Conservation (phyloP, 2,888 invertebrate species). For the Nomada goodeniana region DNA sequence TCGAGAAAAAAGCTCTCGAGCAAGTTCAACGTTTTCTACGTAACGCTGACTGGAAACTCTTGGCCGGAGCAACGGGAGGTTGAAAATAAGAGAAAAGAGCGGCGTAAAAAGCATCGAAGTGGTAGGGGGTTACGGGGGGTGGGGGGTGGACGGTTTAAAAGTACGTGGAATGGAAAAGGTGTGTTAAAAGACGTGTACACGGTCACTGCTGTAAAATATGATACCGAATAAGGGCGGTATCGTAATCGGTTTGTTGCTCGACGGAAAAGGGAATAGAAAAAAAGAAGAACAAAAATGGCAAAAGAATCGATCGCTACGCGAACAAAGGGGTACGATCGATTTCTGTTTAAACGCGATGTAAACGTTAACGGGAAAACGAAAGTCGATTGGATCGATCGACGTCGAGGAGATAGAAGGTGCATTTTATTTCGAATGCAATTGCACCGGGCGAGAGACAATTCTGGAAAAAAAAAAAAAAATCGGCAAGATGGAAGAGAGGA, state of each 20-base stretch:
- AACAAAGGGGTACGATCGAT: not conserved
- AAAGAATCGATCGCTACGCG: not conserved
- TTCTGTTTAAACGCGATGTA: not conserved
- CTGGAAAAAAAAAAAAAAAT: not conserved
- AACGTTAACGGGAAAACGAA: no score
- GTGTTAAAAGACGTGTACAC: slow-evolving; percentile 60
- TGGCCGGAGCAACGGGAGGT: slow-evolving; percentile 72
- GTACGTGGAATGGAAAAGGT: slow-evolving; percentile 69
- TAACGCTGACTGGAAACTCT: slow-evolving; percentile 73
- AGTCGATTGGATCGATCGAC: no score
- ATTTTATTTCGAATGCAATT: slow-evolving; percentile 32
- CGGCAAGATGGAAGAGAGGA: slow-evolving; percentile 5
- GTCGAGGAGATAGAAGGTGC: not conserved
- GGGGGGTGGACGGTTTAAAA: slow-evolving; percentile 57
- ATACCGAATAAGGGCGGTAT: slow-evolving; percentile 51
- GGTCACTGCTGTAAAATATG: slow-evolving; percentile 65
- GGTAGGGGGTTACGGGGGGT: slow-evolving; percentile 65
- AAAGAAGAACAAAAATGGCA: no score
- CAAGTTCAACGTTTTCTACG: slow-evolving; percentile 74
- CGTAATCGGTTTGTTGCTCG: slow-evolving; percentile 30
- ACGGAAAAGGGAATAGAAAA: not conserved
- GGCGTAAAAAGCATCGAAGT: slow-evolving; percentile 77
- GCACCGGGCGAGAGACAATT: not conserved
- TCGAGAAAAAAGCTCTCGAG: slow-evolving; percentile 57
- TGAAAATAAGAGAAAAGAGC: slow-evolving; percentile 69